A percentile compares a stretch with the other conserved stretches of the same genome.
Conservation (phyloP, 2,888 invertebrate genomes). For the Spatulosminthurus flaviceps region DNA sequence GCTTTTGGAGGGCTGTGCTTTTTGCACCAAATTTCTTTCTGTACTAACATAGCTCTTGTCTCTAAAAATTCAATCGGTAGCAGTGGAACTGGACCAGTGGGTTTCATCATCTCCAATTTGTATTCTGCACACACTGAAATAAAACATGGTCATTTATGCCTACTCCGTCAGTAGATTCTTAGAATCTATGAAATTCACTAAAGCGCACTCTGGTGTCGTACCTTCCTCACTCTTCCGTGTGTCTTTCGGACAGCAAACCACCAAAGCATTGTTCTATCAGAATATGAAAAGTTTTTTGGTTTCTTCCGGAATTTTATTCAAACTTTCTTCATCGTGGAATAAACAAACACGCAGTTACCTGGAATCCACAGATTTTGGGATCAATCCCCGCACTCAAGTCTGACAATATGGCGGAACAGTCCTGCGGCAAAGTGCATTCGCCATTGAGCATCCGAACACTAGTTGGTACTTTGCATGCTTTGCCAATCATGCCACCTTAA, state of each 20-base stretch:
- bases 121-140: background rate
- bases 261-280: background rate
- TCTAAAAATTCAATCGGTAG: background rate
- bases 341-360: background rate
- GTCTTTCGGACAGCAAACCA: background rate
- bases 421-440: background rate
- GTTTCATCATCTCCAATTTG: background rate
- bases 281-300: no score
- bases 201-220: no score
- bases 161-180: no score
- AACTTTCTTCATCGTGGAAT: no score
- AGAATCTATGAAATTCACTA: no score
- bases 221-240: background rate
- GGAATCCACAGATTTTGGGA: background rate
- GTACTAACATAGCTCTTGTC: background rate
- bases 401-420: background rate
- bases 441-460: background rate
- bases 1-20: background rate
- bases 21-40: background rate
- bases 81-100: background rate
- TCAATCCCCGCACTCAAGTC: constrained; percentile 2
- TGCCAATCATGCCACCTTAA: background rate
- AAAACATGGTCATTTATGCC: background rate
- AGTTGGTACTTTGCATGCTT: background rate
- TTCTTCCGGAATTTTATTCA: no score